Conservation (phyloP, 2,888 invertebrate genomes). For the Eubasilissa splendida region DNA sequence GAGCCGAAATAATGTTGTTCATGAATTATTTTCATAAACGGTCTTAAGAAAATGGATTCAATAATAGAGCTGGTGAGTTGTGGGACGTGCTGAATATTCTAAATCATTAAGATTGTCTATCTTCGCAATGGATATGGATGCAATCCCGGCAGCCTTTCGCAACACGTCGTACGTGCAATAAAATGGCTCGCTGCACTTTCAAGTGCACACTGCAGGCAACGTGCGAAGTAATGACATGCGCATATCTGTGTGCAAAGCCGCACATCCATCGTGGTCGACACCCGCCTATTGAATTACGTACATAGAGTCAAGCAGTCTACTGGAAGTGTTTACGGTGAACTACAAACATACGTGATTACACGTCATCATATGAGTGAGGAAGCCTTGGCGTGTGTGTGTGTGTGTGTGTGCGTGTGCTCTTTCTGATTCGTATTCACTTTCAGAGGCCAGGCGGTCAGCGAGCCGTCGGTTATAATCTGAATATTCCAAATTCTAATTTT, state of each 20-base stretch:
- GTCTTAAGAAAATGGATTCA: neutral
- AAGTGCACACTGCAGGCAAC: constrained; percentile 29
- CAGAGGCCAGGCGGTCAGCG: too few relatives aligned
- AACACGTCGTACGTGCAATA: constrained; percentile 25
- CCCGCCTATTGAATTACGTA: constrained; percentile 37
- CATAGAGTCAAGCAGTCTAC: constrained; percentile 41
- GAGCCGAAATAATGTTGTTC: too few relatives aligned
- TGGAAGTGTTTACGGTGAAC: constrained; percentile 17
- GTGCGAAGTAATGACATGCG: constrained; percentile 35
- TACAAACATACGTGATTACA: constrained; percentile 3
- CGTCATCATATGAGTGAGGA: too few relatives aligned
- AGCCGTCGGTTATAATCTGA: too few relatives aligned
- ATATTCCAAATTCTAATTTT: too few relatives aligned
- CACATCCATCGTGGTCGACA: constrained; percentile 26
- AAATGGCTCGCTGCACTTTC: constrained; percentile 32
- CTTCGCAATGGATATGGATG: constrained; percentile 2
- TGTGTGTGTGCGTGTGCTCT: too few relatives aligned
- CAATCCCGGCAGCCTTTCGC: constrained; percentile 11
- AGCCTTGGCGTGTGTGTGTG: too few relatives aligned
- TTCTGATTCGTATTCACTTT: too few relatives aligned
- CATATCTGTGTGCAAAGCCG: constrained; percentile 24
- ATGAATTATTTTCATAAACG: too few relatives aligned
- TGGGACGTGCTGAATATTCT: neutral
- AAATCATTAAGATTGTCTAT: constrained; percentile 13
- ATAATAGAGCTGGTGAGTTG: neutral